Base-by-base conservation (phyloP, 2,888 invertebrate species). In the Aethes cnicana region DNA sequence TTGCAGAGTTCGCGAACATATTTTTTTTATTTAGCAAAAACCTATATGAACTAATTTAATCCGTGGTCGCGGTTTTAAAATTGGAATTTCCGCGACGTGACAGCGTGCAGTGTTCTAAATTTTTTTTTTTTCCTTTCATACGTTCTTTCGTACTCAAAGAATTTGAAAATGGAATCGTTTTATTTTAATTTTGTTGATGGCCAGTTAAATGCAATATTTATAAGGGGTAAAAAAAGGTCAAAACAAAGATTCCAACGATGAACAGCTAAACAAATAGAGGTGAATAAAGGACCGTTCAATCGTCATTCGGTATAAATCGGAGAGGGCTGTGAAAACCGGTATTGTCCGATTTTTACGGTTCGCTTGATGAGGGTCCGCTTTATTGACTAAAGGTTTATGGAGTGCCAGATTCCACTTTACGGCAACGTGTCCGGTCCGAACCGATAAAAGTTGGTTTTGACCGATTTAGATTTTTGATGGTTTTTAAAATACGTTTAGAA, bases 321-420 rank as follows among this genome's bases (percentile, higher is more conserved):
- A 55, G 57, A 56, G 46, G 54, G 49, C 61, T 57, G n/a, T n/a
- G 59, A 68, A 68, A 69, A 66, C 69, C 67, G 68, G 72, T 66
- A 74, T 76, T 78, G 74, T 74, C 62, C 66, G 70, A 69, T 77
- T 80, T 75, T 83, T 71, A 78, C 72, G 74, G 72, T 65, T 58
- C 67, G 61, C 66, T 64, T 74, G 75, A 77, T 72, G 72, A 75
- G 72, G 74, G 78, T 71, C 63, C 67, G 60, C 64, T 78, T 80
- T 83, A 84, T 86, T 79, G 81, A 82, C 81, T 77, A 74, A 79
- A 77, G 73, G 78, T 81, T 81, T 78, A 81, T 77, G 62, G 72
- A 80, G 75, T 72, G 71, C 73, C 70, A 70, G 74, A 74, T 77
- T 81, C 69, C 78, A 76, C 79, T 83, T 77, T 81, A 77, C 69